Evolutionary conservation across 2,113 vertebrate species (phyloP).

Genomic region (Asarcornis scutulata): DNA sequence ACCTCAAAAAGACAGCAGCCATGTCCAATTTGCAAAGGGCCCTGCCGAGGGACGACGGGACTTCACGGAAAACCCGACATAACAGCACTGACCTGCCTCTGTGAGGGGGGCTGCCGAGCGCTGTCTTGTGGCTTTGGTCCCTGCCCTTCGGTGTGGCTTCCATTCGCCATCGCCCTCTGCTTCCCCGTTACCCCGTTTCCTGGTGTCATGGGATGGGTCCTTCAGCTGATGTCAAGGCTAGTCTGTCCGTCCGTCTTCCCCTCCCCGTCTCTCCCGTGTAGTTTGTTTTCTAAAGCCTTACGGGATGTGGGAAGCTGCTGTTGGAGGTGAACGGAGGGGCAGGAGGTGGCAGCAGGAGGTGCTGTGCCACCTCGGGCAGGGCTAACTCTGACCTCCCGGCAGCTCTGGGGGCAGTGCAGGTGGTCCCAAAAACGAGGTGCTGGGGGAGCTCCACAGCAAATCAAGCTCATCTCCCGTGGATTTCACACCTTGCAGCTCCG

Average conservation of each 20-base stretch:
- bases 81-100: slow-evolving; percentile 99
- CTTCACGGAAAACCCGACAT: slow-evolving; percentile 96
- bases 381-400: neutral
- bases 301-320: neutral
- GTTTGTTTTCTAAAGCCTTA: slow-evolving; percentile 47
- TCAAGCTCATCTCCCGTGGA: fast-evolving
- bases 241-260: slow-evolving; percentile 18
- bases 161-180: neutral
- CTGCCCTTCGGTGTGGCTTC: neutral
- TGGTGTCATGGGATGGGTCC: neutral
- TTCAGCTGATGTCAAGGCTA: neutral
- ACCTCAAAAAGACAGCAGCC: slow-evolving; percentile 97
- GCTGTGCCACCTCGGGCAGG: fast-evolving
- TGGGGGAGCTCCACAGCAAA: neutral
- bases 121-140: neutral
- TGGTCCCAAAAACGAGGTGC: neutral
- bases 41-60: slow-evolving; percentile 94
- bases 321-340: slow-evolving; percentile 17
- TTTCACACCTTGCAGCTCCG: neutral
- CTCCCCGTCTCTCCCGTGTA: neutral
- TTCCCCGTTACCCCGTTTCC: neutral
- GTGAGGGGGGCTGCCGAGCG: slow-evolving; percentile 63
- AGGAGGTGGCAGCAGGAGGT: neutral
- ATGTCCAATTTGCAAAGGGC: slow-evolving; percentile 98
- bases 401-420: neutral